A percentile compares a stretch with the other conserved stretches of the same genome.
Conservation (phyloP, 2,888 invertebrate genomes). For the Callimorpha dominula region DNA sequence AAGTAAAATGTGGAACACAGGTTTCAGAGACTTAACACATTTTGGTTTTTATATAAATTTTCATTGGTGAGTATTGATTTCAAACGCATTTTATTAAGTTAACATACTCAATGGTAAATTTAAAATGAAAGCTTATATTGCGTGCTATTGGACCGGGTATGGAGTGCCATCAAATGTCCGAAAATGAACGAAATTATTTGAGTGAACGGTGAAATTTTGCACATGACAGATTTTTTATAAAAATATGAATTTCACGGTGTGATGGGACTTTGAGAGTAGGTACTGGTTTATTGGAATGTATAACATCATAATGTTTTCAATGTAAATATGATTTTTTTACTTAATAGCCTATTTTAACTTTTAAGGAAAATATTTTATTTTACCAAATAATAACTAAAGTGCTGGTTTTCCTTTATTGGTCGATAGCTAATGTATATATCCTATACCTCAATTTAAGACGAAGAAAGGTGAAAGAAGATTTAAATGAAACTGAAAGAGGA, state of each 20-base stretch:
- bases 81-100: not conserved
- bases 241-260: slow-evolving; percentile 2
- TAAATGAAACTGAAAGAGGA: not conserved
- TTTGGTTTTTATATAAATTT: slow-evolving; percentile 11
- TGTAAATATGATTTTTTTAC: not conserved
- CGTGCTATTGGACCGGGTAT: slow-evolving; percentile 2
- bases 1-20: slow-evolving; percentile 16
- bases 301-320: not conserved
- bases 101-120: not conserved
- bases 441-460: too few species aligned
- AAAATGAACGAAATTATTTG: slow-evolving; percentile 12
- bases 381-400: not conserved
- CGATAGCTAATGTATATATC: not conserved
- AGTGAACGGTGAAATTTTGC: not conserved
- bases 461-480: not conserved
- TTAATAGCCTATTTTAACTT: not conserved
- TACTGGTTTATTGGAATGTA: not conserved
- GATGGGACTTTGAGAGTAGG: not conserved
- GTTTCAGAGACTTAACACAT: slow-evolving; percentile 1
- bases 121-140: not conserved
- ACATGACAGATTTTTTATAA: not conserved
- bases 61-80: slow-evolving; percentile 14
- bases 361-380: not conserved
- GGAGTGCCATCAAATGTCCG: slow-evolving; percentile 4
- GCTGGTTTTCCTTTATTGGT: not conserved